Conservation (phyloP, 2,888 invertebrate species). For the Scaptomyza parva region DNA sequence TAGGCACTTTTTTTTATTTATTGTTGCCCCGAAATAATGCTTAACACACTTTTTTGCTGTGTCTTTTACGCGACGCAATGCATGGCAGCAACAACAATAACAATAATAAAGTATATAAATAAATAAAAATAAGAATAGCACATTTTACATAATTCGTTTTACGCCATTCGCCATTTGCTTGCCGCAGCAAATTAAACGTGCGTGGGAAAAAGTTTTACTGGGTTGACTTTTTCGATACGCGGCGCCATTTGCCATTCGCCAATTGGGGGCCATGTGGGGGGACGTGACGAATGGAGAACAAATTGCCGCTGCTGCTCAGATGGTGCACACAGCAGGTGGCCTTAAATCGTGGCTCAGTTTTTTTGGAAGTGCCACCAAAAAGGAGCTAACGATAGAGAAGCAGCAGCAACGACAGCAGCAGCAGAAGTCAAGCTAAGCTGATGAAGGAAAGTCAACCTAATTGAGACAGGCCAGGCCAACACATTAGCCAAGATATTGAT, state of each 20-base stretch:
- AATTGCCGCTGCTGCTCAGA: conserved; percentile 42
- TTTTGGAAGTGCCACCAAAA: not conserved
- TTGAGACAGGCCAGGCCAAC: conserved; percentile 37
- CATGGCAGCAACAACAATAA: conserved; percentile 8
- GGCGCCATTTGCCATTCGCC: conserved; percentile 55
- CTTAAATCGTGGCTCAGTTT: conserved; percentile 7
- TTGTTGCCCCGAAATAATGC: conserved; percentile 2
- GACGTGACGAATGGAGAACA: conserved; percentile 52
- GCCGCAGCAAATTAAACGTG: conserved; percentile 57
- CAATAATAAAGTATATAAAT: conserved; percentile 21
- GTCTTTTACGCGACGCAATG: conserved; percentile 35
- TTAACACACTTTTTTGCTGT: conserved; percentile 31
- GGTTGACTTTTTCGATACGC: conserved; percentile 36
- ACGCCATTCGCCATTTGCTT: conserved; percentile 46
- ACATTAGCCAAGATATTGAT: conserved; percentile 19
- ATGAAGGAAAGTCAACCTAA: conserved; percentile 36
- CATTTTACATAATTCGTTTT: conserved; percentile 74
- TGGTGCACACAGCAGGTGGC: conserved; percentile 58
- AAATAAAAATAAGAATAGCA: conserved; percentile 57
- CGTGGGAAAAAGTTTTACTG: conserved; percentile 70
- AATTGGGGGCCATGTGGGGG: conserved; percentile 35
- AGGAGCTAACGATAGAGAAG: conserved; percentile 34
- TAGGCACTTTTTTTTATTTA: conserved; percentile 17
- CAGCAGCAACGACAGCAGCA: conserved; percentile 8
- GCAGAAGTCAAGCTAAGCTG: conserved; percentile 49